A percentile compares a stretch with the other conserved stretches of the same genome.
Evolutionary conservation across 2,888 invertebrate genomes (phyloP).

Genomic region (Teleogryllus oceanicus): DNA sequence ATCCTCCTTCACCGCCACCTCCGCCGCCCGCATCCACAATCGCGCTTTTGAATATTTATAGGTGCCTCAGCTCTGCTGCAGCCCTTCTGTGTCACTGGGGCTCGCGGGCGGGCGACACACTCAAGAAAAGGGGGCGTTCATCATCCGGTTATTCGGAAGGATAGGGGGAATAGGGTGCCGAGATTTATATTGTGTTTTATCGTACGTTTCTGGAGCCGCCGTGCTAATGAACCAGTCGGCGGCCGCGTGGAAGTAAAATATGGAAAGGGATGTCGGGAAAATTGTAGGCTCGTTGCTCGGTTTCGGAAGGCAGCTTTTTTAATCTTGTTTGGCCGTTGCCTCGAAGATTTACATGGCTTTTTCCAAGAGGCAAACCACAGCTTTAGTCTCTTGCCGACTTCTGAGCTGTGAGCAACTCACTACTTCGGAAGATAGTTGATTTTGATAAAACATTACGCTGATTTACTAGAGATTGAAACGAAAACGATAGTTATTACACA

Average conservation of each 20-base stretch:
- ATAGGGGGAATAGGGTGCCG: background rate
- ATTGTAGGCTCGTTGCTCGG: background rate
- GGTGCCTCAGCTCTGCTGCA: background rate
- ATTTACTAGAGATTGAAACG: too few relatives aligned
- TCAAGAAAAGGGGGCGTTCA: background rate
- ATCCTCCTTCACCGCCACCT: background rate
- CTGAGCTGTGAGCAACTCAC: too few relatives aligned
- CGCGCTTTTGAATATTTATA: background rate
- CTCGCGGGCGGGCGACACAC: background rate
- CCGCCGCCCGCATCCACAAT: background rate
- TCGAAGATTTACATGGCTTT: background rate
- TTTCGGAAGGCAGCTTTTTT: background rate
- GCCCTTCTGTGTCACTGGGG: background rate
- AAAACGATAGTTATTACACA: too few relatives aligned
- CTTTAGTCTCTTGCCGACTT: too few relatives aligned
- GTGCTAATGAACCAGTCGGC: conserved; percentile 18
- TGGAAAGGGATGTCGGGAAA: background rate
- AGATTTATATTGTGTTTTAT: conserved; percentile 12
- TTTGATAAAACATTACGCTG: too few relatives aligned
- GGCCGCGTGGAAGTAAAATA: background rate
- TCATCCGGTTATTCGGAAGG: conserved; percentile 2
- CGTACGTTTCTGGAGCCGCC: conserved; percentile 9
- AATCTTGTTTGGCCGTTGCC: background rate
- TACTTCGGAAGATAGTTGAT: too few relatives aligned
- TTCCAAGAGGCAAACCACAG: too few relatives aligned